A percentile compares a stretch with the other conserved stretches of the same genome.
phyloP scores from a whole-genome alignment of 2,797 vertebrate genomes.

The Xenops minutus region DNA sequence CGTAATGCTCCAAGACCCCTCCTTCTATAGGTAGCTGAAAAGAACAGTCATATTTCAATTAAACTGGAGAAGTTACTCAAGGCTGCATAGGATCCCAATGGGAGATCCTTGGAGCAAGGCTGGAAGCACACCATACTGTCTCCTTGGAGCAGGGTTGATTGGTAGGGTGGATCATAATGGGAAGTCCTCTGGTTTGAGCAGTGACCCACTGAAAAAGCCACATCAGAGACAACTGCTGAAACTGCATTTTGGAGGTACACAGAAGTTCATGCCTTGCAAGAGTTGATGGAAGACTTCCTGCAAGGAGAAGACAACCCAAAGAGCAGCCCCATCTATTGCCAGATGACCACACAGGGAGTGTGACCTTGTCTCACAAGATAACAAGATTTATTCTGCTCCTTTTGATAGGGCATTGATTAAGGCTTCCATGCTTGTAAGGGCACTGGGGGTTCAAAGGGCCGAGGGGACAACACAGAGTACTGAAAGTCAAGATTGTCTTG shows the following conservation, averaged over 20 bases:
- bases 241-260: not conserved
- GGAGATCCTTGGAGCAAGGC: not conserved
- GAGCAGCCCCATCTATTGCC: not conserved
- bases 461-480: not conserved
- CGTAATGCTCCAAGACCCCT: not conserved
- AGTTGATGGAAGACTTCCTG: constrained; percentile 58
- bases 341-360: not conserved
- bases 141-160: not conserved
- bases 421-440: not conserved
- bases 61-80: not conserved
- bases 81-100: not conserved
- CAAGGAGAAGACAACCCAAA: constrained; percentile 11
- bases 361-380: not conserved
- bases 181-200: not conserved
- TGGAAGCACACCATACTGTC: not conserved
- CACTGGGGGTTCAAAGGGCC: not conserved
- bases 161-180: not conserved
- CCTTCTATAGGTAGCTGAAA: not conserved
- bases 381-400: constrained; percentile 39
- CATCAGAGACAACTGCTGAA: not conserved
- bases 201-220: not conserved
- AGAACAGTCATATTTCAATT: not conserved
- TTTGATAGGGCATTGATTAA: not conserved
- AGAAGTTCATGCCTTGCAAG: not conserved
- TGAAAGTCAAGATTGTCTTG: not conserved